Evolutionary conservation across 2,797 vertebrate genomes (phyloP), one percentile per base, ranked within the genome.

Genomic region (Pangasius krempfi): DNA sequence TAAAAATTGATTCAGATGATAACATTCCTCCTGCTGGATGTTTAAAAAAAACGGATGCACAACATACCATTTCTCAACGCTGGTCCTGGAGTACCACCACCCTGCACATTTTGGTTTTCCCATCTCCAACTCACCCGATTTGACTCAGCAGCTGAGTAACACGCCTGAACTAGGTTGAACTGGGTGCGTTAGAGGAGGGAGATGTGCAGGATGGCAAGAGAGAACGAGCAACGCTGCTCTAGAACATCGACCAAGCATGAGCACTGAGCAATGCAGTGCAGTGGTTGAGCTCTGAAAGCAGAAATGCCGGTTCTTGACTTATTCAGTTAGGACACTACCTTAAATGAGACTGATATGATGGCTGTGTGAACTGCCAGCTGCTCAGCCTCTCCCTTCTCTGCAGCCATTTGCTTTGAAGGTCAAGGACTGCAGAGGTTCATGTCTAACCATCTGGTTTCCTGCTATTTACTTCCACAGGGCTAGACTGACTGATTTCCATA

Each of bases 391-490:
- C 18, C 13, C 62, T 5, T n/a, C 66, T 37, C n/a, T 62, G 83
- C 37, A 56, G 75, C 73, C 75, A 60, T 81, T 79, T 86, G 52
- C 84, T 73, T 85, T 89, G 64, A 79, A 89, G 88, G 84, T 89
- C 84, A 89, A 73, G 76, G 52, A 72, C 66, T 70, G 73, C 75
- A 79, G 62, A 85, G 84, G 64, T 66, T 81, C 64, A 72, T 86
- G 66, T 22, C 82, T 66, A 68, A 52, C 84, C 88, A 85, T 81
- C 84, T 85, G 83, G 27, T 37, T 33, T 70, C 87, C 50, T 47
- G 33, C 83, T 70, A 80, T 80, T 85, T 54, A 33, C 64, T 84
- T 68, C 44, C 62, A 52, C 62, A 68, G 25, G 60, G 60, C 40
- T 20, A 50, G 82, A 54, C n/a, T 52, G 64, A 33, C 27, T 68